Conservation (phyloP, 1,140 invertebrate species). For the Atta cephalotes region DNA sequence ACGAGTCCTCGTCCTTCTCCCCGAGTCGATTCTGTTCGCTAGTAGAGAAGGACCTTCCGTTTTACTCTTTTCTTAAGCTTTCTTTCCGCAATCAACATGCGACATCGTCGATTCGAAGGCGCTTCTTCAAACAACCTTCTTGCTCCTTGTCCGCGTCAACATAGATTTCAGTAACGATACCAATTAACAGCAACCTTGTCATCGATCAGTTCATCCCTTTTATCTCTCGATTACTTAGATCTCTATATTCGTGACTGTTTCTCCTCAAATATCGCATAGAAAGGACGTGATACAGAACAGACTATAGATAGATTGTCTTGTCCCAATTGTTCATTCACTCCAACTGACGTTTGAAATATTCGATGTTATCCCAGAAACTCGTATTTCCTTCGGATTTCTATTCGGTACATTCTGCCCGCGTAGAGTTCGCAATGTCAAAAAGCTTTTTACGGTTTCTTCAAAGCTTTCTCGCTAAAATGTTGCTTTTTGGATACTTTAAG, state of each 20-base stretch:
- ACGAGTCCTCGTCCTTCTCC: constrained; percentile 50
- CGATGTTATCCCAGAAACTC: neutral
- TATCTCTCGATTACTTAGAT: constrained; percentile 30
- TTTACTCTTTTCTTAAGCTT: constrained; percentile 45
- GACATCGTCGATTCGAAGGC: constrained; percentile 50
- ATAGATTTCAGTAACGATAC: constrained; percentile 36
- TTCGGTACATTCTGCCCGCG: neutral
- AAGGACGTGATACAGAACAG: constrained; percentile 18
- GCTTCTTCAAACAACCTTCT: constrained; percentile 48
- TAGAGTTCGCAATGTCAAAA: constrained; percentile 24
- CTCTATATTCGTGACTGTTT: neutral
- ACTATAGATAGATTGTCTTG: constrained; percentile 35
- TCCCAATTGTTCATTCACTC: constrained; percentile 29
- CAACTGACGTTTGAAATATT: constrained; percentile 21
- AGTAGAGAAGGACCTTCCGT: constrained; percentile 15
- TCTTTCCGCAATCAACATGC: constrained; percentile 52
- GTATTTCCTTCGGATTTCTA: neutral
- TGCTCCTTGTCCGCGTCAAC: constrained; percentile 23
- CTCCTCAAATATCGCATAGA: constrained; percentile 34
- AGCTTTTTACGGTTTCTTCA: constrained; percentile 15
- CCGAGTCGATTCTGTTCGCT: constrained; percentile 12
- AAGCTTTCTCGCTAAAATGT: neutral
- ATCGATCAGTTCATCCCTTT: neutral
- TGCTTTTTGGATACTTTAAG: neutral
- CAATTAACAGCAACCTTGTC: neutral